Conservation (phyloP, 2,888 invertebrate species). For the Metopia argyrocephala region DNA sequence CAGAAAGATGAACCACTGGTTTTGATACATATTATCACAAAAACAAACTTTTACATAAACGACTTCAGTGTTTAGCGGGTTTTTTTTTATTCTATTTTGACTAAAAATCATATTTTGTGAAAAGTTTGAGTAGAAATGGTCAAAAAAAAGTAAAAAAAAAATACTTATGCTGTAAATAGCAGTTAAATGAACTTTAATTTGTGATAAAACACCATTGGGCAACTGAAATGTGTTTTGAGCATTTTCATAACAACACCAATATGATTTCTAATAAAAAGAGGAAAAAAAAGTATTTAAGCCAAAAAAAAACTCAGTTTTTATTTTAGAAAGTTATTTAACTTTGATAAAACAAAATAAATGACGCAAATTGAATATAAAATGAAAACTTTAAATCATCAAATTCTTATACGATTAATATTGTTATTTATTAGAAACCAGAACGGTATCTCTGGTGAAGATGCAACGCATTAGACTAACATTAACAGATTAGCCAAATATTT, state of each 20-base stretch:
- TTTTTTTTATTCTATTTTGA: background rate
- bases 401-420: too few species aligned
- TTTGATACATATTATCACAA: background rate
- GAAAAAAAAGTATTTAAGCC: background rate
- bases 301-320: background rate
- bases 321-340: background rate
- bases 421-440: too few species aligned
- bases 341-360: too few species aligned
- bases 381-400: too few species aligned
- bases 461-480: too few species aligned
- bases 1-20: background rate
- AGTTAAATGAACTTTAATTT: conserved; percentile 2
- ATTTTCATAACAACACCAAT: too few species aligned
- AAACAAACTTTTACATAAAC: background rate
- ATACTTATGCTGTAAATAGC: background rate
- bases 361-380: too few species aligned
- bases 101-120: background rate
- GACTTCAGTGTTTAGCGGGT: background rate
- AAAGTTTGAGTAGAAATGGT: background rate
- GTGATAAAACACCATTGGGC: background rate
- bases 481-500: too few species aligned
- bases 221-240: background rate
- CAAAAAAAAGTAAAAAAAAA: background rate
- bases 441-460: too few species aligned
- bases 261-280: too few species aligned